These are phyloP conservation scores for Pao palembangensis DNA, from an alignment of 2,113 vertebrate species.

Conservation along the genomic window DNA sequence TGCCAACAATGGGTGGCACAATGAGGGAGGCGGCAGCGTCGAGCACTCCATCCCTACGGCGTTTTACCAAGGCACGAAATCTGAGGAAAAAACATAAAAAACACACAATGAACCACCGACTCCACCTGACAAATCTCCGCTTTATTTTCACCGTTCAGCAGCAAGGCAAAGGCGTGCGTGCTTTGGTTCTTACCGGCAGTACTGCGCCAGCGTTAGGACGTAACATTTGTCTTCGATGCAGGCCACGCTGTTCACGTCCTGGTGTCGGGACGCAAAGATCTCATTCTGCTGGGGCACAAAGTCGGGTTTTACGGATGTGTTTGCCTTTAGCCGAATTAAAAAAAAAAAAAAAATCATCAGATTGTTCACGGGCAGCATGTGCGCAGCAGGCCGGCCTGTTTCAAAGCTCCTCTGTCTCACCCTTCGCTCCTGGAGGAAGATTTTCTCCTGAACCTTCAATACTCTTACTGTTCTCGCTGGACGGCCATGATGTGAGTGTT, in stretches of 20 bases:
- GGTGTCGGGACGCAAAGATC: conserved; percentile 96
- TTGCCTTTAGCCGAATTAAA: neutral
- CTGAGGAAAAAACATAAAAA: conserved; percentile 63
- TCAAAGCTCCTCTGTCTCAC: neutral
- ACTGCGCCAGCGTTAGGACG: conserved; percentile 95
- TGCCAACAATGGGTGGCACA: conserved; percentile 87
- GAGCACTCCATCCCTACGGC: conserved; percentile 85
- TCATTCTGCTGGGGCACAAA: conserved; percentile 81
- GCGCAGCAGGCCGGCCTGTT: neutral
- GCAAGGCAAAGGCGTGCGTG: neutral
- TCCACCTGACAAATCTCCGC: too few relatives aligned
- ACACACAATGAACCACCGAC: neutral
- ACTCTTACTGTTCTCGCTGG: too few relatives aligned
- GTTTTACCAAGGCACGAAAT: conserved; percentile 99
- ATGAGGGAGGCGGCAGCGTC: conserved; percentile 78
- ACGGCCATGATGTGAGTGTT: conserved; percentile 17
- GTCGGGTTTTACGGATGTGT: neutral
- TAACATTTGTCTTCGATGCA: conserved; percentile 99
- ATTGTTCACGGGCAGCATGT: conserved; percentile 3
- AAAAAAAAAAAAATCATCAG: neutral
- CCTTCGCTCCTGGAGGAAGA: neutral
- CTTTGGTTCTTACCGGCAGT: conserved; percentile 87
- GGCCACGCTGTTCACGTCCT: conserved; percentile 97
- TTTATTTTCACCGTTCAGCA: too few relatives aligned
- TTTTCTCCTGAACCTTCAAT: too few relatives aligned